These are phyloP conservation scores for Heloderma charlesbogerti DNA, from an alignment of 2,113 vertebrate genomes.

Conservation along the genomic window DNA sequence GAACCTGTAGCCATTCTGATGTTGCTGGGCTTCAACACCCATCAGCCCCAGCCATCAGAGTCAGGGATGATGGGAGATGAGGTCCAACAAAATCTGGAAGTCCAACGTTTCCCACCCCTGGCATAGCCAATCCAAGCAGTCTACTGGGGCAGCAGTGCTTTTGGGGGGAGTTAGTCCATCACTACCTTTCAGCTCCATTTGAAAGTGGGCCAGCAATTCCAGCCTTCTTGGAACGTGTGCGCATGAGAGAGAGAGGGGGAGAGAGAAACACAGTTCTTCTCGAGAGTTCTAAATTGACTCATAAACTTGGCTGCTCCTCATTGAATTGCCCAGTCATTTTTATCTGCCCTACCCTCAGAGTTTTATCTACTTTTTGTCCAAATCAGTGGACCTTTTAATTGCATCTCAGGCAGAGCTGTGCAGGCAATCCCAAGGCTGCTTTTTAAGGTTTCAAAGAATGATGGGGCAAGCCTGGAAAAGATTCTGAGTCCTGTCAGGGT, in stretches of 20 bases:
- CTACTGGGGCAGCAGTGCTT: neutral
- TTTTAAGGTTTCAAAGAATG: neutral
- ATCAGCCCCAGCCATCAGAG: neutral
- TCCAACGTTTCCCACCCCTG: neutral
- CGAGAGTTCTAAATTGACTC: neutral
- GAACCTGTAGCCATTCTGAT: neutral
- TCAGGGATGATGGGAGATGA: too few species aligned
- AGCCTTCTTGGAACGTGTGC: too few species aligned
- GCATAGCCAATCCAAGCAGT: too few species aligned
- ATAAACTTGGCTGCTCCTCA: too few species aligned
- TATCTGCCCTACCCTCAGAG: neutral
- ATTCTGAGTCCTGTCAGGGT: neutral
- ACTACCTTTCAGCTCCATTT: neutral
- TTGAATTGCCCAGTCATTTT: neutral
- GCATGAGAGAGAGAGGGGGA: too few species aligned
- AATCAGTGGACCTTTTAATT: neutral
- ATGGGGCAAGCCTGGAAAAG: neutral
- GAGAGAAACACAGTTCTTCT: neutral
- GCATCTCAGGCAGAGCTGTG: neutral
- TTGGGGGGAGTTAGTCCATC: neutral
- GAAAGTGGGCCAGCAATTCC: neutral
- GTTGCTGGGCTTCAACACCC: neutral
- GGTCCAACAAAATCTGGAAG: neutral
- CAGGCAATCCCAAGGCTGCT: neutral
- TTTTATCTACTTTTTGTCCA: neutral